phyloP scores from a whole-genome alignment of 2,113 vertebrate genomes.

The Raja brachyura region DNA sequence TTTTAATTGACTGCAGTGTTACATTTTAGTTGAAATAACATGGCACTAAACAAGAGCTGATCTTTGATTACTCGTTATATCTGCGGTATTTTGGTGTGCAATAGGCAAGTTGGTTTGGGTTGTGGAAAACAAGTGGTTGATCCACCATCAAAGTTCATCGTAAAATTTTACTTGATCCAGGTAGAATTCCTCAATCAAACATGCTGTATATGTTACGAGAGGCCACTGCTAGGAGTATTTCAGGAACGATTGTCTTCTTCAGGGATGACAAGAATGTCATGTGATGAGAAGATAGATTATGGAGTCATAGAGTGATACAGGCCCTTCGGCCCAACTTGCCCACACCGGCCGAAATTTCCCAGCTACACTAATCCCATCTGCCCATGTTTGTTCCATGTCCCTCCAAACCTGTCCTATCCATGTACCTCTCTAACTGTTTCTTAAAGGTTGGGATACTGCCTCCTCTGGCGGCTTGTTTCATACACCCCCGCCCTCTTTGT shows the following conservation, averaged over 20 bases:
- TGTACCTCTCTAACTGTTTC: too few species aligned
- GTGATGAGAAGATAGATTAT: not conserved
- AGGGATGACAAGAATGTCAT: not conserved
- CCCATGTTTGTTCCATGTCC: too few species aligned
- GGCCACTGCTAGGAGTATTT: not conserved
- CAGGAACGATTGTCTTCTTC: not conserved
- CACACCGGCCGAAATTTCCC: too few species aligned
- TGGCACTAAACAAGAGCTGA: not conserved
- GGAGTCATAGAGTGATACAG: too few species aligned
- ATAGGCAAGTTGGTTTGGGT: not conserved
- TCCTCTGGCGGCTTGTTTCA: too few species aligned
- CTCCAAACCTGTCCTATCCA: too few species aligned
- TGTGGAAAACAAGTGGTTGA: not conserved
- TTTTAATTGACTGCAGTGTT: not conserved
- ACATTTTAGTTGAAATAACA: not conserved
- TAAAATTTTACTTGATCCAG: not conserved
- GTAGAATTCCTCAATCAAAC: not conserved
- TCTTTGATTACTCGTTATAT: not conserved
- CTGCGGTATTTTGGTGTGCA: not conserved
- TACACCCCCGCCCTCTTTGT: too few species aligned
- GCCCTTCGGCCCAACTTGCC: too few species aligned
- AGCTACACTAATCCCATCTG: too few species aligned
- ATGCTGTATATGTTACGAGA: not conserved
- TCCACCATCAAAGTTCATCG: not conserved
- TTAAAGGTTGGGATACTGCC: too few species aligned